These are phyloP conservation scores for Leptura quadrifasciata DNA, from an alignment of 2,888 invertebrate species.

Conservation along the genomic window DNA sequence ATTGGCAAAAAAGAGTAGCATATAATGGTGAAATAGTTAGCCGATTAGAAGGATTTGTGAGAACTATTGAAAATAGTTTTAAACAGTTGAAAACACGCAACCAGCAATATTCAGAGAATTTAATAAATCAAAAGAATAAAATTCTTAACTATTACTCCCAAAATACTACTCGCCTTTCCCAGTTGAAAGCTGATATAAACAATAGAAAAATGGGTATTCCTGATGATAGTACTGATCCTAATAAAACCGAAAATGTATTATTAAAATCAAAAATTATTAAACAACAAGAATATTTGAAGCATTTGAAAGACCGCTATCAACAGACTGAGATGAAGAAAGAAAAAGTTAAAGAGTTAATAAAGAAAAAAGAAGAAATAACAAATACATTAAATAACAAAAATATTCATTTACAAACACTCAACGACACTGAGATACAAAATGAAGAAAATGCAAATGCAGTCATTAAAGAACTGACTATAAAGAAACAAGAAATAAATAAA, in stretches of 20 bases:
- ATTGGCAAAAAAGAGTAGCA: slow-evolving; percentile 13
- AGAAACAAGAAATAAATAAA: slow-evolving; percentile 12
- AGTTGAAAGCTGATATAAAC: slow-evolving; percentile 16
- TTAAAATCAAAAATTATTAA: slow-evolving; percentile 13
- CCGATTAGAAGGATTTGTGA: slow-evolving; percentile 8
- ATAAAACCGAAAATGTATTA: background rate
- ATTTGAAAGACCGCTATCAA: background rate
- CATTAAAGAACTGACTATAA: background rate
- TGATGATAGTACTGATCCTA: background rate
- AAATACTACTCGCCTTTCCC: background rate
- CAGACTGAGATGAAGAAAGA: background rate
- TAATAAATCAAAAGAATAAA: background rate
- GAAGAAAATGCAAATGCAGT: background rate
- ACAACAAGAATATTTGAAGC: background rate
- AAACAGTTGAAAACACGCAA: slow-evolving; percentile 1
- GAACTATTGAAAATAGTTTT: slow-evolving; percentile 3
- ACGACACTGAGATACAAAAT: background rate
- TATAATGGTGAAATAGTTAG: slow-evolving; percentile 24
- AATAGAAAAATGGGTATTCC: background rate
- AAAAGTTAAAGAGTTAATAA: background rate
- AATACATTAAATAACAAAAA: background rate
- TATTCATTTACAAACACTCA: background rate
- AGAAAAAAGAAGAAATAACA: background rate
- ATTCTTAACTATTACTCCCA: background rate
- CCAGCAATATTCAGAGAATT: background rate